Base-by-base conservation (phyloP, 1,140 invertebrate species). In the Melitaea cinxia region DNA sequence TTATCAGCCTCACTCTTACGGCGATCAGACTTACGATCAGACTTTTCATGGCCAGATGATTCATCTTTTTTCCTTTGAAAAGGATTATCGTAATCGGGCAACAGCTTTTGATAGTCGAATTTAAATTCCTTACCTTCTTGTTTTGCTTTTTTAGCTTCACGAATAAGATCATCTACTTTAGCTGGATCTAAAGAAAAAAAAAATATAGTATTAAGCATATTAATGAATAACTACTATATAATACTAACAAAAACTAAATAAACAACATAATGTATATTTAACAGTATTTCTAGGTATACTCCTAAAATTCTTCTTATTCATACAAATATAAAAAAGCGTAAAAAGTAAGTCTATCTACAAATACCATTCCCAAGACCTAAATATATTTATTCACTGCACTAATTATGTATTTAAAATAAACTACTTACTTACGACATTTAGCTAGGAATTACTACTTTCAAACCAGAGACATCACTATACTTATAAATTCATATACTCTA, bases 51-150 rank as follows among this genome's bases (percentile, higher is more conserved):
- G 15, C 14, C 15, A 12, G 65, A 33, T 1, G 50, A 24, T 15
- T 86, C 82, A 0, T 87, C 80, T 68, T 77, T 84, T 49, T 83
- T 91, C 4, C 79, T 75, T 82, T 88, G 88, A 49, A 91, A 91
- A 1, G 88, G 88, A 65, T 90, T 90, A 55, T 89, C 85, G 23
- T 90, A 90, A 59, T 82, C 81, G 1, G 88, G 88, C 56, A 90
- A 66, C 15, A 89, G 37, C 26, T 88, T 90, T 37, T 83, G 78
- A 63, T 89, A 88, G 26, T 90, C 80, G 60, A 90, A 90, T 77
- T 89, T 90, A 57, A 85, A 90, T 49, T 83, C 65, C 59, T 62
- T 86, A 1, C 85, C 87, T 71, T 86, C 85, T n/a, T 75, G 75
- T 55, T 73, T 82, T 4, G 85, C 80, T 68, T 85, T 86, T 62